Base-by-base conservation (phyloP, 2,113 vertebrate species). In the Orycteropus afer region DNA sequence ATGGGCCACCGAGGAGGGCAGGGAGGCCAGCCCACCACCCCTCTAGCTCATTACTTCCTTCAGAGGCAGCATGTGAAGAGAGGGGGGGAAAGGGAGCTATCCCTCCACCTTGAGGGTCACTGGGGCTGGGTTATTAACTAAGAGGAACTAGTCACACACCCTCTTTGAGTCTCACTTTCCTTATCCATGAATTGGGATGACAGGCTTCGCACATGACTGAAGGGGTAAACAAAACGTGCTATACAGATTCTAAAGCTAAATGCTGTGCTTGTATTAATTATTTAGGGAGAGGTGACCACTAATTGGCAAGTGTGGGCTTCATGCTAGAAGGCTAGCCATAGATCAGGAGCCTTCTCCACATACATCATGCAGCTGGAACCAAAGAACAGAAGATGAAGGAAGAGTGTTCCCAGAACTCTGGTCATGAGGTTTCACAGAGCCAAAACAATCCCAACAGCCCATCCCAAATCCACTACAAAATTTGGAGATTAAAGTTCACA, bases 51-150 rank as follows among this genome's bases (percentile, higher is more conserved):
- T 77, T 40, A 12, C n/a, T 61, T 82, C 73, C 59, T 47, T 7
- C 37, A 22, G 37, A 81, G 82, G 82, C 32, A 34, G 73, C 45
- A 9, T 63, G 14, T 49, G 4, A n/a, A 82, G 11, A 83, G 7
- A 13, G 51, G 25, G 15, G 9, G 15, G 0, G 34, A 2, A 2
- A 2, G 51, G 18, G n/a, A 51, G 20, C 14, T 1, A 11, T 0
- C 42, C 32, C 17, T 29, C 83, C 10, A 37, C 45, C 37, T 65
- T 4, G 42, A 83, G 67, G 29, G 14, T 18, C 34, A 8, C 84
- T 42, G 10, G 87, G 67, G 79, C 20, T 76, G 37, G 17, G 40
- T 45, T 40, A 67, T 94, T 63, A 8, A 85, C 42, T 91, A 71
- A 71, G 7, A 71, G 67, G 67, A 40, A 27, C 23, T 34, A 42